A percentile compares a stretch with the other conserved stretches of the same genome.
Conservation (phyloP, 1,140 invertebrate species). For the Lineus longissimus region DNA sequence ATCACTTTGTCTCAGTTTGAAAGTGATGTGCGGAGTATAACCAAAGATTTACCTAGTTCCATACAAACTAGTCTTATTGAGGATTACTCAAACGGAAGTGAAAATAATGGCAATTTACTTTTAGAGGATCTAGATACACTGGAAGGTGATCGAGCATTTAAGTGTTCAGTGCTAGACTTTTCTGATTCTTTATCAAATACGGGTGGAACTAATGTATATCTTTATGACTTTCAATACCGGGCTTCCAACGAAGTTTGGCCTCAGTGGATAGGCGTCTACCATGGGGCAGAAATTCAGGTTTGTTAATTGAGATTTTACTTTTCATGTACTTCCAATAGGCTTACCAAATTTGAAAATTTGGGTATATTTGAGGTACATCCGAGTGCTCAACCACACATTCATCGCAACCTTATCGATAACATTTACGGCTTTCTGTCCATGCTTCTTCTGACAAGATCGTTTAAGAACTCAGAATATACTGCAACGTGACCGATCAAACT, state of each 20-base stretch:
- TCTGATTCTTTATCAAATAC: constrained; percentile 80
- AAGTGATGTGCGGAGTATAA: constrained; percentile 14
- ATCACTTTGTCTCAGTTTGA: constrained; percentile 8
- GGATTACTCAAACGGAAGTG: constrained; percentile 85
- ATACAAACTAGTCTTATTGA: constrained; percentile 78
- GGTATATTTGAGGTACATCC: too few relatives aligned
- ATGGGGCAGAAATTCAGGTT: constrained; percentile 57
- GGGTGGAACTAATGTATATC: constrained; percentile 61
- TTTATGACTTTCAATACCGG: constrained; percentile 89
- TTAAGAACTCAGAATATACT: too few relatives aligned
- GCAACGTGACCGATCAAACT: too few relatives aligned
- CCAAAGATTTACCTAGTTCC: constrained; percentile 64
- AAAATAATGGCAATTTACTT: constrained; percentile 77
- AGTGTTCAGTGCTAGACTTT: constrained; percentile 89
- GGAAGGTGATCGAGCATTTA: constrained; percentile 92
- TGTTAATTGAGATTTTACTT: too few relatives aligned
- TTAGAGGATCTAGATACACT: constrained; percentile 83
- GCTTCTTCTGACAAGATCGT: too few relatives aligned
- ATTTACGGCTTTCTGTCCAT: too few relatives aligned
- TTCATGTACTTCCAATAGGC: too few relatives aligned
- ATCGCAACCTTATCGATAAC: too few relatives aligned
- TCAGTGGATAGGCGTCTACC: constrained; percentile 89
- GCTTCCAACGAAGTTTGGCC: constrained; percentile 81
- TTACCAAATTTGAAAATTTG: too few relatives aligned
- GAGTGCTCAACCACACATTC: too few relatives aligned